Conservation (phyloP, 2,888 invertebrate genomes). For the Arctia plantaginis region DNA sequence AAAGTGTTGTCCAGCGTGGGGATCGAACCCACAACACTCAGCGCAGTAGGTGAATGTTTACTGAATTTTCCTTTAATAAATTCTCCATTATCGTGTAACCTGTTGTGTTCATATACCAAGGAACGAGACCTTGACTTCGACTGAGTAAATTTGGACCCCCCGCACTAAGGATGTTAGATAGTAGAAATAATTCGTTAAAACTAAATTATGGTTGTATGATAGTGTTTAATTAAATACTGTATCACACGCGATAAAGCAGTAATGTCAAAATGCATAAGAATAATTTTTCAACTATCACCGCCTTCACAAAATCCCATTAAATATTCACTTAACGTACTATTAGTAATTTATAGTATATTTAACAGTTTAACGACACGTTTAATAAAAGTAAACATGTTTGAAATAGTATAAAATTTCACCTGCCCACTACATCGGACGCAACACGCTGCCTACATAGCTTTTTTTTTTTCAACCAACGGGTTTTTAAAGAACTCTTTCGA, state of each 20-base stretch:
- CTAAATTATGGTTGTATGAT: neutral
- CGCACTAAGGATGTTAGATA: neutral
- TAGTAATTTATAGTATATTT: conserved; percentile 43
- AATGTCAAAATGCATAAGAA: conserved; percentile 4
- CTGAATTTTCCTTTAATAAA: neutral
- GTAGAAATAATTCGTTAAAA: conserved; percentile 5
- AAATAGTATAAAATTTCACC: conserved; percentile 63
- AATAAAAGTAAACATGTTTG: conserved; percentile 53
- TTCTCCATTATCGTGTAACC: neutral
- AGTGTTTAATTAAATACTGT: conserved; percentile 4
- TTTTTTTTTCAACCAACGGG: conserved; percentile 68
- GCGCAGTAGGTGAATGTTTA: too few relatives aligned
- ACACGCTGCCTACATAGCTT: conserved; percentile 52
- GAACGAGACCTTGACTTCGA: neutral
- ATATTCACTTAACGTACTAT: conserved; percentile 15
- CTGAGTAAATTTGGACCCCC: neutral
- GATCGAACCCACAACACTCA: too few relatives aligned
- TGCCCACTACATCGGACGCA: conserved; percentile 64
- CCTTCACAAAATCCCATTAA: conserved; percentile 3
- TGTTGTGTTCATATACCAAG: neutral
- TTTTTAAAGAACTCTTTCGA: conserved; percentile 66
- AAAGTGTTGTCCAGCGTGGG: too few relatives aligned
- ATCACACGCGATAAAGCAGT: conserved; percentile 6
- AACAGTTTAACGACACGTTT: conserved; percentile 44
- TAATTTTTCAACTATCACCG: conserved; percentile 6